Evolutionary conservation across 2,888 invertebrate species (phyloP).

Genomic region (Notocelia uddmanniana): DNA sequence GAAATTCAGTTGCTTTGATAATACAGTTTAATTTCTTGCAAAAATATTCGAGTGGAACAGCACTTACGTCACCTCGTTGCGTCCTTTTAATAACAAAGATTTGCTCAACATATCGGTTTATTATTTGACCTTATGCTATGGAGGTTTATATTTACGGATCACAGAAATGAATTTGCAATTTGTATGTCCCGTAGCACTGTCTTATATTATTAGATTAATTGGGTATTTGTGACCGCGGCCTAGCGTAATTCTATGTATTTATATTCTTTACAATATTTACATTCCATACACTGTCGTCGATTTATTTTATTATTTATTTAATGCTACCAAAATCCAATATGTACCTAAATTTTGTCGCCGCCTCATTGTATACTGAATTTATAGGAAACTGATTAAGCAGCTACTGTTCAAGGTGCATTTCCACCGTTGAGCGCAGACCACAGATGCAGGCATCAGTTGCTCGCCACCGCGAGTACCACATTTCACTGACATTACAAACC

Average conservation of each 20-base stretch:
- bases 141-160: neutral
- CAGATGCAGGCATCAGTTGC: neutral
- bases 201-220: slow-evolving; percentile 14
- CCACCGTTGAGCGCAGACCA: neutral
- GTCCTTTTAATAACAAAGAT: too few relatives aligned
- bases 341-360: neutral
- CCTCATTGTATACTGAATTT: neutral
- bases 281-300: slow-evolving; percentile 53
- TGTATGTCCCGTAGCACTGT: neutral
- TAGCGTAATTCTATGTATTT: slow-evolving; percentile 38
- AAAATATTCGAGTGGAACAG: neutral
- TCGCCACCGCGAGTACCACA: neutral
- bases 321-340: slow-evolving; percentile 22
- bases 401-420: slow-evolving; percentile 1
- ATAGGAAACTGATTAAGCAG: neutral
- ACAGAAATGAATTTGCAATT: neutral
- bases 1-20: neutral
- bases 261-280: slow-evolving; percentile 52
- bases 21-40: neutral
- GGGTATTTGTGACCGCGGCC: slow-evolving; percentile 10
- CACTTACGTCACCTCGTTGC: too few relatives aligned
- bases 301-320: slow-evolving; percentile 50
- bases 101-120: neutral
- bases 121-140: neutral
- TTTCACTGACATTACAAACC: neutral